Percentiles rank a stretch among this genome's conserved stretches.
Conservation (phyloP, 2,888 invertebrate species). For the Scaptomyza parva region DNA sequence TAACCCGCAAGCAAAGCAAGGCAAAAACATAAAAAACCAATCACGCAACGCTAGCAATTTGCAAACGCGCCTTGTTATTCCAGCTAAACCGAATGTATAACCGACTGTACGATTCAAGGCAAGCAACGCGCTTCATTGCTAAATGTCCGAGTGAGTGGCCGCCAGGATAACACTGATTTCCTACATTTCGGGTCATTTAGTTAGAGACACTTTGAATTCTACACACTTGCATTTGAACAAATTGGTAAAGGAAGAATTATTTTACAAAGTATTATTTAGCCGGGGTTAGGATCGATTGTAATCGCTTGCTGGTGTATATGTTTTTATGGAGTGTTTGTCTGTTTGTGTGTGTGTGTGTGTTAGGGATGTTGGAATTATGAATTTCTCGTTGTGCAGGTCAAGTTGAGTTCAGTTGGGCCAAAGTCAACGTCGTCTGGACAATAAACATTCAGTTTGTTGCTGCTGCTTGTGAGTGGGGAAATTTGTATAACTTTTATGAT, state of each 20-base stretch:
- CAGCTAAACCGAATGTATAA: constrained; percentile 36
- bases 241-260: no score
- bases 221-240: background rate
- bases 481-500: constrained; percentile 60
- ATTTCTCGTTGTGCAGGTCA: constrained; percentile 61
- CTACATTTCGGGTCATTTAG: background rate
- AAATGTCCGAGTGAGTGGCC: constrained; percentile 50
- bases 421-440: constrained; percentile 63
- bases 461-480: constrained; percentile 51
- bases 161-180: constrained; percentile 57
- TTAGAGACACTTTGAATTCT: background rate
- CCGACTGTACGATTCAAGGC: no score
- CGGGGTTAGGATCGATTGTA: no score
- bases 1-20: constrained; percentile 15
- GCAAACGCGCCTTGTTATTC: constrained; percentile 48
- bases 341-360: constrained; percentile 10
- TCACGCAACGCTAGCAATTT: constrained; percentile 60
- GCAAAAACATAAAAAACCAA: constrained; percentile 25
- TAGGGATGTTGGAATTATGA: constrained; percentile 52
- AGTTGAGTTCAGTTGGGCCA: constrained; percentile 72
- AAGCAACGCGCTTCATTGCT: constrained; percentile 48
- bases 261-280: background rate
- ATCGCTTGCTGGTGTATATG: constrained; percentile 7
- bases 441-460: constrained; percentile 54
- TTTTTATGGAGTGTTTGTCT: background rate